A percentile compares a stretch with the other conserved stretches of the same genome.
Evolutionary conservation across 1,140 invertebrate species (phyloP).

Genomic region (Stenopsyche tienmushanensis): DNA sequence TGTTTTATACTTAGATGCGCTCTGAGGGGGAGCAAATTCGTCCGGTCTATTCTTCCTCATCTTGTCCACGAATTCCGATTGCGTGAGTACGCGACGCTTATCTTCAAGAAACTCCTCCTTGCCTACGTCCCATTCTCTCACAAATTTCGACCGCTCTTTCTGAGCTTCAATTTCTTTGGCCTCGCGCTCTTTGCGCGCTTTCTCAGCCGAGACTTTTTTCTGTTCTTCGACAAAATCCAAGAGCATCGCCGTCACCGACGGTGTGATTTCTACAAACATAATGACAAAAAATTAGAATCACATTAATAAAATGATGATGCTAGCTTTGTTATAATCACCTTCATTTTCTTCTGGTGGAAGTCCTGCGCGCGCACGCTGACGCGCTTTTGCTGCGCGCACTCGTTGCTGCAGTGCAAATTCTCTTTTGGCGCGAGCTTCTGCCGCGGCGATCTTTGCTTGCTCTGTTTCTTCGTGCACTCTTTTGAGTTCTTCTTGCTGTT

Average conservation of each 20-base stretch:
- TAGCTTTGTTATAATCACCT: background rate
- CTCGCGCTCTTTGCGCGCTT: conserved; percentile 49
- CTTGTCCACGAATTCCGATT: conserved; percentile 79
- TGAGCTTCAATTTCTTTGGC: conserved; percentile 53
- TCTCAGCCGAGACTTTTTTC: conserved; percentile 52
- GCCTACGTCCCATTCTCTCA: conserved; percentile 70
- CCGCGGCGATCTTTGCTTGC: conserved; percentile 64
- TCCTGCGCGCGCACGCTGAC: conserved; percentile 74
- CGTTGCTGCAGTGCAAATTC: conserved; percentile 72
- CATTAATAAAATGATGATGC: background rate
- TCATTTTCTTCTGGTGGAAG: conserved; percentile 64
- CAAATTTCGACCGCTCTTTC: conserved; percentile 56
- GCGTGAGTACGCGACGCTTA: conserved; percentile 64
- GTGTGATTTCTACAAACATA: conserved; percentile 51
- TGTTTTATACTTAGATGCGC: conserved; percentile 45
- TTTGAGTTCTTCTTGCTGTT: conserved; percentile 75
- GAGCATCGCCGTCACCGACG: conserved; percentile 52
- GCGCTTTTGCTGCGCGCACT: conserved; percentile 73
- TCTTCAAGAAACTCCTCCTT: conserved; percentile 55
- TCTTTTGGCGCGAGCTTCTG: conserved; percentile 63
- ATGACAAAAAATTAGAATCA: conserved; percentile 3
- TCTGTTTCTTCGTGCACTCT: conserved; percentile 71
- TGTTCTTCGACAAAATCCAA: conserved; percentile 54
- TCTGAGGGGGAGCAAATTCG: conserved; percentile 68
- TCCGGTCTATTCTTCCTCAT: conserved; percentile 64